Evolutionary conservation across 37 sponge, comb jelly and placozoan genomes (phyloP), one percentile per base, ranked within the genome.

Genomic region (Chondrosia reniformis): DNA sequence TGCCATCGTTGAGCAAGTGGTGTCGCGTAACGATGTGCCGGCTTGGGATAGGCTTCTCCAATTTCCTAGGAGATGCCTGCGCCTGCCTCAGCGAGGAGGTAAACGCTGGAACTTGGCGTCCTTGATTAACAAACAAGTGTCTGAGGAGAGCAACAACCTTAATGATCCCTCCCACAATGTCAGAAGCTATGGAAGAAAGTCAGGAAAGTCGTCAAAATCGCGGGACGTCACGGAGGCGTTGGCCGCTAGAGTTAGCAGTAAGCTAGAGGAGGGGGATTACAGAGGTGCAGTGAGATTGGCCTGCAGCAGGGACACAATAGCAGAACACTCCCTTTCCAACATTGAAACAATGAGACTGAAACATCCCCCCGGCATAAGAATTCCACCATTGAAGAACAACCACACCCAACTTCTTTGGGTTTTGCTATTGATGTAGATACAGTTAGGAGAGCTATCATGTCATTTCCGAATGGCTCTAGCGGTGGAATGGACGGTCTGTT

Each of bases 181-280:
- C 27, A 6, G 58, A 56, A 56, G 58, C 58, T 56, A 6, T 6
- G 58, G 58, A 56, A 56, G 58, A 56, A n/a, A n/a, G n/a, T n/a
- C n/a, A n/a, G n/a, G n/a, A n/a, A n/a, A n/a, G n/a, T 6, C 52
- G 52, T 15, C 58, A 56, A 56, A 56, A 56, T 56, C 58, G 58
- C 9, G 9, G 58, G 27, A 56, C 3, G n/a, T 28, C 58, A 56
- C 27, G 9, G 58, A 56, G 58, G 58, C 58, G 27, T 56, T 56
- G 58, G 58, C 58, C 3, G 27, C 7, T 28, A 56, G 58, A 56
- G 67, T 65, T 1, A 56, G 58, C 58, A 56, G 58, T 5, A 56
- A 56, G 58, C 7, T 56, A 28, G 58, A 56, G 58, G 58, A 56
- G 27, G 58, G 58, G 8, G 58, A 56, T 5, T 56, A 56, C 8